Percentiles rank a stretch among this genome's conserved stretches.
phyloP scores from a whole-genome alignment of 2,888 invertebrate genomes.

The Abrostola tripartita region DNA sequence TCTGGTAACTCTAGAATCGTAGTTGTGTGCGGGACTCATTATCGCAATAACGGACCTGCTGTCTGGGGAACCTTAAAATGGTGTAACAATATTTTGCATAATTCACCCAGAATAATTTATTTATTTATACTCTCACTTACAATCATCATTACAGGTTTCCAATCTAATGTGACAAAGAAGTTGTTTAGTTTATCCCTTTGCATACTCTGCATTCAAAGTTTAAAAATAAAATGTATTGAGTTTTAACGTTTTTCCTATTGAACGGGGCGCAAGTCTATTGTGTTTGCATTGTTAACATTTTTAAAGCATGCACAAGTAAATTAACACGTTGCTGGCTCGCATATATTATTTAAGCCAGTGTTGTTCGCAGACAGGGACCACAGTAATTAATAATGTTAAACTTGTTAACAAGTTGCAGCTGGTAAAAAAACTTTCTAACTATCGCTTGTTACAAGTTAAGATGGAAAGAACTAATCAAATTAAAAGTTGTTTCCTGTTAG shows the following conservation, averaged over 20 bases:
- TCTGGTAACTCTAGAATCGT: no score
- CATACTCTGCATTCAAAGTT: no score
- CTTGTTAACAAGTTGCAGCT: conserved; percentile 58
- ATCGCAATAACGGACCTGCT: no score
- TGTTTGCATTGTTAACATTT: conserved; percentile 22
- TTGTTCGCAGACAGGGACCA: conserved; percentile 21
- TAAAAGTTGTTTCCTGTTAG: conserved; percentile 68
- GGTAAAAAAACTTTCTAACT: conserved; percentile 59
- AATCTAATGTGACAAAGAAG: no score
- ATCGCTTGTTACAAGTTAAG: conserved; percentile 65
- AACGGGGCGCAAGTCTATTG: conserved; percentile 1
- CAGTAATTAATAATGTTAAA: conserved; percentile 58
- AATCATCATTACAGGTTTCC: no score
- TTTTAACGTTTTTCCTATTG: neutral
- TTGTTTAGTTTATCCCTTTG: no score
- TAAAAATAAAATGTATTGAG: conserved; percentile 11
- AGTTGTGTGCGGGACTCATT: no score
- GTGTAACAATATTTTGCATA: no score
- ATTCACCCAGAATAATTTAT: no score
- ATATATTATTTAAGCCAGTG: conserved; percentile 24
- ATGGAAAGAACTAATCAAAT: conserved; percentile 73
- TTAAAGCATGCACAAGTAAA: conserved; percentile 10
- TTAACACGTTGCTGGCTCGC: conserved; percentile 1
- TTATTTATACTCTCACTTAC: no score
- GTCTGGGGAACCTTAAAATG: no score